Evolutionary conservation across 2,888 invertebrate species (phyloP), one percentile per base, ranked within the genome.

Genomic region (Onthophagus sagittarius): DNA sequence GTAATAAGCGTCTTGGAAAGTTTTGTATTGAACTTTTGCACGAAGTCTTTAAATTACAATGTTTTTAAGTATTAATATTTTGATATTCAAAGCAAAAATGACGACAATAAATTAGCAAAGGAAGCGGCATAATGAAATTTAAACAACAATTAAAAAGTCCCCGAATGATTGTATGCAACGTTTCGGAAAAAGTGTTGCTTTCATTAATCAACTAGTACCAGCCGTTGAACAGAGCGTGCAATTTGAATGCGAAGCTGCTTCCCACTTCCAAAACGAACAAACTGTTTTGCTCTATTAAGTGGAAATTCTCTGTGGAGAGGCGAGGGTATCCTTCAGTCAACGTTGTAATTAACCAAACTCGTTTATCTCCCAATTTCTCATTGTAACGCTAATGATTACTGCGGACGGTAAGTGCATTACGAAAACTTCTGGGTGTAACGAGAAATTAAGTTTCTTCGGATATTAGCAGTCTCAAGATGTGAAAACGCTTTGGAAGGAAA

Each of bases 341-440:
- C 31, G 67, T 31, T 67, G 67, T n/a, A 67, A 67, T 67, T 67
- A 67, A 67, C 67, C 67, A 67, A 67, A 67, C 67, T 67, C 67
- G 67, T 67, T 67, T 67, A 67, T 67, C 67, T 67, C 67, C 9
- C 67, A n/a, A 31, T 32, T 67, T 32, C 67, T 67, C 67, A 67
- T 67, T 67, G 67, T 67, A 67, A 67, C 67, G 32, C 67, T 67
- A 67, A 67, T 67, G 67, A 67, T 67, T 67, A 67, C 67, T 31
- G 67, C 31, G 32, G 67, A 32, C 67, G 32, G 31, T 67, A 67
- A 67, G 67, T 67, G 67, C 67, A 67, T 67, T 67, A 67, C 23
- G 31, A 67, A 67, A 67, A 67, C 67, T 67, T 67, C 31, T 7
- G 31, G 67, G 32, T 31, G 32, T 67, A 67, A 67, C 67, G 23